Base-by-base conservation (phyloP, 2,888 invertebrate species). In the Calliscelio sp. region DNA sequence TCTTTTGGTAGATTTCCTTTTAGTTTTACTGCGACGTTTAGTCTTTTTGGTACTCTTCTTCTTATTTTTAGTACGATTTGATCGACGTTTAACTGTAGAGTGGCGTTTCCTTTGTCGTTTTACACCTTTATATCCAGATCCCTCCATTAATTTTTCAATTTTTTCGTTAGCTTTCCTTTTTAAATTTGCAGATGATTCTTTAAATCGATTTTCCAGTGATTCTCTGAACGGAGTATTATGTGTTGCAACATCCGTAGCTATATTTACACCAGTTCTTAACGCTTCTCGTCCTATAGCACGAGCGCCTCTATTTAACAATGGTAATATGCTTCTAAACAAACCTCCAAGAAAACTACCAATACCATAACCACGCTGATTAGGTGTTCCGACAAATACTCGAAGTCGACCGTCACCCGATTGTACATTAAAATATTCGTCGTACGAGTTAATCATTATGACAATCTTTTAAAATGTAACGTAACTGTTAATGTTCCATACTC, bases 401-500 rank as follows among this genome's bases (percentile, higher is more conserved):
- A 44, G 14, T n/a, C 57, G 35, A 10, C 25, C n/a, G n/a, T n/a
- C 24, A 8, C 35, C 57, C 1, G n/a, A n/a, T 20, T 61, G 61
- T 7, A 1, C 20, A 8, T 38, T 8, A 11, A 22, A 61, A 14
- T 61, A 32, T 0, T 57, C 20, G 2, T 20, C 35, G 16, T 53
- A 53, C 5, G 25, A 28, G 7, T 20, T 46, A 32, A 2, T 38
- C 57, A 57, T 57, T 16, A 1, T 41, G 4, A 6, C 5, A 28
- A 8, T 41, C 59, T 20, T 38, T 59, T 71, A 46, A 71, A 71
- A n/a, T 70, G 70, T 25, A 70, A 28, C 35, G 73, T 73, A 3
- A 73, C 61, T 0, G 61, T 61, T 20, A 73, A 65, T 1, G 75
- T 65, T 6, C 75, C 84, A 46, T 71, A 35, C 10, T 81, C 81